phyloP scores from a whole-genome alignment of 1,140 invertebrate genomes.

The Temnothorax longispinosus region DNA sequence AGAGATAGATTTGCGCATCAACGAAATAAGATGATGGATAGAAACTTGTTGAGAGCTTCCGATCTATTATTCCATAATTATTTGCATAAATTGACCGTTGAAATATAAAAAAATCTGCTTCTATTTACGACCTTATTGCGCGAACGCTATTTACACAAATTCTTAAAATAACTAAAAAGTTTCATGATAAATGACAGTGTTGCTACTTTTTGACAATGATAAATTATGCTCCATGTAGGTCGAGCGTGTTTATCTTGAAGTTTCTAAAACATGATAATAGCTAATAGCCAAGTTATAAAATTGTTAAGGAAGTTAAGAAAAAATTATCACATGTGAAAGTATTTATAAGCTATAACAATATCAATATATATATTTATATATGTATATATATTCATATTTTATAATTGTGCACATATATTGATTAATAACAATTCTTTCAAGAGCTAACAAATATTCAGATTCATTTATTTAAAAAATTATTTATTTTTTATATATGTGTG shows the following conservation, averaged over 20 bases:
- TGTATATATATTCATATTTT: not conserved
- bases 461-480: not conserved
- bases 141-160: not conserved
- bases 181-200: slow-evolving; percentile 52
- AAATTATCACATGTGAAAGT: slow-evolving; percentile 25
- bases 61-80: slow-evolving; percentile 32
- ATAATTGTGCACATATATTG: not conserved
- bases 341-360: slow-evolving; percentile 5
- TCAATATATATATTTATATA: not conserved
- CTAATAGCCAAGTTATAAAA: slow-evolving; percentile 13
- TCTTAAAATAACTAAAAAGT: slow-evolving; percentile 44
- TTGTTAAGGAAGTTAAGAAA: slow-evolving; percentile 2
- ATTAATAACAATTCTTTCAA: not conserved
- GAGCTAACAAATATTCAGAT: not conserved
- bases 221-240: slow-evolving; percentile 46
- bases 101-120: not conserved
- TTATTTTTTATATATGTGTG: not conserved
- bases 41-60: slow-evolving; percentile 6
- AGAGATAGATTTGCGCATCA: slow-evolving; percentile 17
- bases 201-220: slow-evolving; percentile 52
- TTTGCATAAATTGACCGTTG: slow-evolving; percentile 31
- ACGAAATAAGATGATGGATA: slow-evolving; percentile 1
- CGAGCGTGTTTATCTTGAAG: slow-evolving; percentile 41
- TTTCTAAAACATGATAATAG: slow-evolving; percentile 47
- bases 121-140: slow-evolving; percentile 42